Base-by-base conservation (phyloP, 2,888 invertebrate genomes). In the Melanargia galathea region DNA sequence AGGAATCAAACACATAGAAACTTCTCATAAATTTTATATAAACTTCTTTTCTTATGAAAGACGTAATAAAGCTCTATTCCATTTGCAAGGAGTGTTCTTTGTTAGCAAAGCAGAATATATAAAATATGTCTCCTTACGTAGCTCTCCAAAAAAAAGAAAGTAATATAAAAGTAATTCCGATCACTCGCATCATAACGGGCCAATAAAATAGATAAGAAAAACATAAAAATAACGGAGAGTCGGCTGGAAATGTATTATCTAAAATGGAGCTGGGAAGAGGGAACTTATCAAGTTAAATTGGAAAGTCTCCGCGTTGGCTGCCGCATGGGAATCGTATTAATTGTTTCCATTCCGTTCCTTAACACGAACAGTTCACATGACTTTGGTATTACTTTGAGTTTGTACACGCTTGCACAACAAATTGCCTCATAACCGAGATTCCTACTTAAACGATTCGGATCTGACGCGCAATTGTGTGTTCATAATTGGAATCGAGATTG, bases 301-400 rank as follows among this genome's bases (percentile, higher is more conserved):
- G 68, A 66, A 69, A 69, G 64, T 66, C 68, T 63, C 55, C 52
- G 59, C 59, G 65, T 69, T 59, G 63, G 48, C 40, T 55, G 63
- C 65, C 70, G 66, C 67, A 70, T 73, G 73, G 72, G 75, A 74
- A 76, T 77, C 68, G 72, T 70, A 74, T 73, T 77, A 75, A 81
- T 78, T 79, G 76, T 75, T 73, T 74, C 72, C 66, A 68, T 73
- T 74, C 63, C 51, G 58, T 49, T 66, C 63, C 49, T n/a, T 63
- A 69, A 71, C 73, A 75, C 75, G 69, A 70, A 74, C 69, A 60
- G 63, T 76, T 79, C 83, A 74, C 82, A 79, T 77, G 76, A 74
- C 73, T 75, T 71, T 73, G 68, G 69, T 76, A 73, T 80, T 72
- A 74, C 75, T 76, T 67, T 65, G 70, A 62, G 70, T 59, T 67